A percentile compares a stretch with the other conserved stretches of the same genome.
These are phyloP conservation scores for Actinia equina DNA, from an alignment of 64 coral and sea anemone species.

Conservation along the genomic window DNA sequence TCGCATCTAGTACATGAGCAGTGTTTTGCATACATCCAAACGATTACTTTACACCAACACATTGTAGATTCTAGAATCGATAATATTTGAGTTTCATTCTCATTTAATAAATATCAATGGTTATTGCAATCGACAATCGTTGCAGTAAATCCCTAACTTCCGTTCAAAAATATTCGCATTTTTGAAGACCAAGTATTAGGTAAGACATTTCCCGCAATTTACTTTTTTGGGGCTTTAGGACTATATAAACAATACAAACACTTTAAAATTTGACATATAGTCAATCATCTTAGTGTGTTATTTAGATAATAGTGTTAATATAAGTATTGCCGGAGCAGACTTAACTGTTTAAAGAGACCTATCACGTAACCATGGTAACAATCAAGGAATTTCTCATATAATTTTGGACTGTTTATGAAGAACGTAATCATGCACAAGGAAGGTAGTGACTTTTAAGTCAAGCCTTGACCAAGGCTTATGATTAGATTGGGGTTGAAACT, in stretches of 20 bases:
- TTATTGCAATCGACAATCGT: not conserved
- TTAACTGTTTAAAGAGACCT: not conserved
- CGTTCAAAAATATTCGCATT: not conserved
- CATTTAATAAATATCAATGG: not conserved
- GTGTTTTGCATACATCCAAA: not conserved
- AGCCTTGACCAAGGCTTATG: not conserved
- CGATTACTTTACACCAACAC: not conserved
- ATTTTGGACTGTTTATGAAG: not conserved
- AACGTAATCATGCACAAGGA: not conserved
- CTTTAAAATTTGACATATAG: not conserved
- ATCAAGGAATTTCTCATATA: not conserved
- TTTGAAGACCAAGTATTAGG: not conserved
- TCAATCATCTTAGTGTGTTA: not conserved
- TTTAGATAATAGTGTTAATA: not conserved
- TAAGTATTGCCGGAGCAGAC: not conserved
- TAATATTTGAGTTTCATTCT: not conserved
- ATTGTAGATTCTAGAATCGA: not conserved
- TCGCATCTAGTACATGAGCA: not conserved
- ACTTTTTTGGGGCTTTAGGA: not conserved
- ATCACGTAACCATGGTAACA: constrained; percentile 2
- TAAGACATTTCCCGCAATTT: not conserved
- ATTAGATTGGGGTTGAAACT: not conserved
- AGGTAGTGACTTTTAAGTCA: not conserved
- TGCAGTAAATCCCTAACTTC: not conserved
- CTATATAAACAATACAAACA: not conserved